Evolutionary conservation across 2,888 invertebrate species (phyloP).

Genomic region (Cylindroiulus punctatus): DNA sequence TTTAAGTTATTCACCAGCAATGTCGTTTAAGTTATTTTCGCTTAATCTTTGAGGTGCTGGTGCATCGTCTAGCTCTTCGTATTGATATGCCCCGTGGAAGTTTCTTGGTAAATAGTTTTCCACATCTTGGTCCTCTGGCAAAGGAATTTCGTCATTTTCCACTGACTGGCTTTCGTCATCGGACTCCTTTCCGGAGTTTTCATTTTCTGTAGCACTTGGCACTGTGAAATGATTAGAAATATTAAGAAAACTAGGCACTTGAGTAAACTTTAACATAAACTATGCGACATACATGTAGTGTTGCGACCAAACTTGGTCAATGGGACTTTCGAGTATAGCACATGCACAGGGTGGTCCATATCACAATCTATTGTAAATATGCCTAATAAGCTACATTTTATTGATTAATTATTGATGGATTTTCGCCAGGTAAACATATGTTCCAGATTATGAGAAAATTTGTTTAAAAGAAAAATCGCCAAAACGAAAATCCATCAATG

Average conservation of each 20-base stretch:
- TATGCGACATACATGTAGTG: too few relatives aligned
- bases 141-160: constrained; percentile 44
- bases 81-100: constrained; percentile 40
- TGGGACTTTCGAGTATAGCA: too few relatives aligned
- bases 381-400: too few relatives aligned
- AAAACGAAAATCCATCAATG: too few relatives aligned
- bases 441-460: too few relatives aligned
- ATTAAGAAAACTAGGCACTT: neutral
- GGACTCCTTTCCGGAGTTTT: neutral
- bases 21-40: constrained; percentile 42
- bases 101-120: constrained; percentile 49
- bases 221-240: neutral
- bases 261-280: too few relatives aligned
- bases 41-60: constrained; percentile 2
- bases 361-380: too few relatives aligned
- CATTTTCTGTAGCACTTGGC: constrained; percentile 18
- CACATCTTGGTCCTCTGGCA: constrained; percentile 23
- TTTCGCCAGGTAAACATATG: too few relatives aligned
- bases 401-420: too few relatives aligned
- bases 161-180: neutral
- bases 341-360: too few relatives aligned
- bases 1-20: neutral
- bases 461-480: too few relatives aligned
- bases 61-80: constrained; percentile 33
- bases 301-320: too few relatives aligned